Evolutionary conservation across 2,113 vertebrate species (phyloP).

Genomic region (Chiloscyllium plagiosum): DNA sequence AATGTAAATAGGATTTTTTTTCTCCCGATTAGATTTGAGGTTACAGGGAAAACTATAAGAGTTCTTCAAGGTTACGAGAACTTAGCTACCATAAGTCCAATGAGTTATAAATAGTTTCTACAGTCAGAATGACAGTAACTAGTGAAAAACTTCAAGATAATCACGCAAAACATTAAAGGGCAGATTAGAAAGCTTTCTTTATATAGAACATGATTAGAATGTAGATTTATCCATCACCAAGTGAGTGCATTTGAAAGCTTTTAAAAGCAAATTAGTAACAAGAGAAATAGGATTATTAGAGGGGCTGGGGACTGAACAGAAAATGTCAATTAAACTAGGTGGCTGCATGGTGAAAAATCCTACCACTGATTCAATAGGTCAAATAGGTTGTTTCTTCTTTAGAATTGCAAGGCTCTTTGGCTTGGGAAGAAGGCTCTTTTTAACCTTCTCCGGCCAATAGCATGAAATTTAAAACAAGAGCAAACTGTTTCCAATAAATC

Average conservation of each 20-base stretch:
- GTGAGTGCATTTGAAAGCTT: neutral
- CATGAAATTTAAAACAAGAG: neutral
- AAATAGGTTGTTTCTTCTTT: neutral
- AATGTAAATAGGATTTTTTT: neutral
- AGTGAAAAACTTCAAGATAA: neutral
- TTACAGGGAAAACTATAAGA: neutral
- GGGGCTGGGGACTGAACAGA: neutral
- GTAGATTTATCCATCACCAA: neutral
- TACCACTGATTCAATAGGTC: neutral
- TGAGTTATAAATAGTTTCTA: neutral
- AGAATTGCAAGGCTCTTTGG: neutral
- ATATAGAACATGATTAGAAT: neutral
- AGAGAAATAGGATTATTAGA: neutral
- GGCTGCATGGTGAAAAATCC: neutral
- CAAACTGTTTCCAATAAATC: neutral
- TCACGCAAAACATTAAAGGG: neutral
- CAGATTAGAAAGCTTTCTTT: neutral
- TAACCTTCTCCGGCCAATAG: neutral
- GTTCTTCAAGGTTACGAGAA: neutral
- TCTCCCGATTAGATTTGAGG: neutral
- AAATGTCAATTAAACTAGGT: neutral
- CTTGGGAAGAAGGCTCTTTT: neutral
- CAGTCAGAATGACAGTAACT: neutral
- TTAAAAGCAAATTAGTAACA: neutral
- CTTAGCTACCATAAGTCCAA: neutral